Conservation (phyloP, 2,888 invertebrate species). For the Anagyrus pseudococci region DNA sequence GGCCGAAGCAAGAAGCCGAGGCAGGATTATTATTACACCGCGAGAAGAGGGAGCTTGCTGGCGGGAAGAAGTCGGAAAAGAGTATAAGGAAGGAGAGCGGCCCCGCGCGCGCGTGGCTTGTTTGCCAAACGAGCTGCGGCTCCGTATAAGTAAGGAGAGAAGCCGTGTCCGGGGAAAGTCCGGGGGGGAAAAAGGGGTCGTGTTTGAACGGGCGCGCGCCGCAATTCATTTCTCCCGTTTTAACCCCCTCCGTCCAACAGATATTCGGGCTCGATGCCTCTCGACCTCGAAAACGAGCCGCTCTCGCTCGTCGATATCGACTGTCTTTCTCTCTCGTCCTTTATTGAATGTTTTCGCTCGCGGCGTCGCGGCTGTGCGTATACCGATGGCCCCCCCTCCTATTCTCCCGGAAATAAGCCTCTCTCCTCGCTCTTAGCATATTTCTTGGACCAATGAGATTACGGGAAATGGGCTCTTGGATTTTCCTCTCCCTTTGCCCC, state of each 20-base stretch:
- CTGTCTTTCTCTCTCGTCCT: neutral
- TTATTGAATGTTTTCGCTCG: constrained; percentile 26
- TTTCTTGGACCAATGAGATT: constrained; percentile 18
- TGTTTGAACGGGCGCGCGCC: neutral
- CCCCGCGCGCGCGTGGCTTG: constrained; percentile 48
- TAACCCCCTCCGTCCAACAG: neutral
- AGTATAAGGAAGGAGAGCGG: neutral
- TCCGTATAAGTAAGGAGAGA: constrained; percentile 42
- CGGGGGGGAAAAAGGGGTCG: constrained; percentile 40
- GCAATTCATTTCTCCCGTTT: constrained; percentile 30
- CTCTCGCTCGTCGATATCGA: no score
- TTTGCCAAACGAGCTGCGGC: constrained; percentile 57
- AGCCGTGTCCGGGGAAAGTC: constrained; percentile 54
- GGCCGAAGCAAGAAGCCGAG: no score
- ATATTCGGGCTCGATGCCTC: neutral
- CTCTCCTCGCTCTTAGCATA: constrained; percentile 23
- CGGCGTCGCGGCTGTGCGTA: neutral
- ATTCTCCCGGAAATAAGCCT: constrained; percentile 1
- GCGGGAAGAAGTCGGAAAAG: constrained; percentile 36
- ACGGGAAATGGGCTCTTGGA: neutral
- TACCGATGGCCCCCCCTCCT: no score
- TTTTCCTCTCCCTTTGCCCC: neutral
- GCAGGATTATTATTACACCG: constrained; percentile 57
- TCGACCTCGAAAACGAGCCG: neutral
- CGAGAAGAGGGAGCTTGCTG: constrained; percentile 47